Evolutionary conservation across 2,797 vertebrate species (phyloP).

Genomic region (Hybognathus amarus): DNA sequence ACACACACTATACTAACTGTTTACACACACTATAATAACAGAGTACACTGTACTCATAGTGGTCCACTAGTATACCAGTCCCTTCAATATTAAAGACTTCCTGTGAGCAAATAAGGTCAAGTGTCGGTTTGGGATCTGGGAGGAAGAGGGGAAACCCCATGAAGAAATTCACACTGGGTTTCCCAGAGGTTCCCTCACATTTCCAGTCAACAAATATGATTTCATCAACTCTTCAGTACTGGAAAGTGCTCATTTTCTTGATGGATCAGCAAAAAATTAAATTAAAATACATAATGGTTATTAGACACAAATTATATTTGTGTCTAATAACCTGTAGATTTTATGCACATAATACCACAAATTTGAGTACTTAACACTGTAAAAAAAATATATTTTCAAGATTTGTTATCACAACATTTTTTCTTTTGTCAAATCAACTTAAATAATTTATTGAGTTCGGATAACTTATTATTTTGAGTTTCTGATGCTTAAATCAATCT

Average conservation of each 20-base stretch:
- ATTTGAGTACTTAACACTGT: too few species aligned
- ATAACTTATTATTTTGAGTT: too few species aligned
- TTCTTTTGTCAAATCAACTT: too few species aligned
- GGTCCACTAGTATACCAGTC: not conserved
- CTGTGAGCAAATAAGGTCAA: not conserved
- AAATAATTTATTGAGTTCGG: too few species aligned
- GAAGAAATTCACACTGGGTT: slow-evolving; percentile 34
- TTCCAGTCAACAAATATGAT: slow-evolving; percentile 4
- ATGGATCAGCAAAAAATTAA: not conserved
- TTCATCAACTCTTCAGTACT: not conserved
- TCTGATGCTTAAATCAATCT: too few species aligned
- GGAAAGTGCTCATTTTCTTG: not conserved
- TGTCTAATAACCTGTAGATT: not conserved
- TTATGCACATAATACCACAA: not conserved
- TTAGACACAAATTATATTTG: too few species aligned
- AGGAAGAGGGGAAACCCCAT: slow-evolving; percentile 26
- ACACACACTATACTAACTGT: too few species aligned
- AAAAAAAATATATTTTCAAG: too few species aligned
- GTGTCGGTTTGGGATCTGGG: not conserved
- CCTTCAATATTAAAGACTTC: not conserved
- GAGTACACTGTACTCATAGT: not conserved
- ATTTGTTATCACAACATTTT: too few species aligned
- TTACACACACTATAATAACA: not conserved
- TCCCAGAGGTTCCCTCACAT: slow-evolving; percentile 15
- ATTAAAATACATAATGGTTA: not conserved